These are phyloP conservation scores for Chamaetylas fuelleborni DNA, from an alignment of 2,113 vertebrate genomes.

Conservation along the genomic window DNA sequence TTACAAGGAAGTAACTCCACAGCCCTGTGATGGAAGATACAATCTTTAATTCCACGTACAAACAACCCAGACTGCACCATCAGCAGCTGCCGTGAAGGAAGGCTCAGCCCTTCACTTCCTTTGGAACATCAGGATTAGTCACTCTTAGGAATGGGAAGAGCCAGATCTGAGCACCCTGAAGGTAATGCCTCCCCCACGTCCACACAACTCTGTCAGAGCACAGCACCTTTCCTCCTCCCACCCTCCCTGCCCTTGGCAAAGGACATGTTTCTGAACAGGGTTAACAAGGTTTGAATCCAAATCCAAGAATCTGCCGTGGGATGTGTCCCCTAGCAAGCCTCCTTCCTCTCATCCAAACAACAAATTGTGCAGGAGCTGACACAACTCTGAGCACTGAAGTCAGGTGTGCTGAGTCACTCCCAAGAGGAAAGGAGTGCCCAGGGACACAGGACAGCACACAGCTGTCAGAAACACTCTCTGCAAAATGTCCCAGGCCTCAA, in stretches of 20 bases:
- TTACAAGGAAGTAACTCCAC: not conserved
- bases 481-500: not conserved
- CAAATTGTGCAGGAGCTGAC: not conserved
- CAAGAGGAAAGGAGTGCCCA: not conserved
- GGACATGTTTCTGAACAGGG: not conserved
- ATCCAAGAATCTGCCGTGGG: not conserved
- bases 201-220: not conserved
- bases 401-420: not conserved
- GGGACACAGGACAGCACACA: not conserved
- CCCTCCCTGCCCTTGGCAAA: not conserved
- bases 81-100: not conserved
- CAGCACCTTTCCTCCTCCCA: not conserved
- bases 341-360: not conserved
- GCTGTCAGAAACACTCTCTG: not conserved
- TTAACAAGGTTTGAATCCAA: not conserved
- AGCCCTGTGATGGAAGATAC: not conserved
- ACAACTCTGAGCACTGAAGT: not conserved
- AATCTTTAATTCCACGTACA: not conserved
- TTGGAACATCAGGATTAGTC: not conserved
- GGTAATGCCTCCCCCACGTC: not conserved
- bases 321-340: not conserved
- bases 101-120: not conserved
- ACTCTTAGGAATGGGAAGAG: not conserved
- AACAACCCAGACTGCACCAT: not conserved
- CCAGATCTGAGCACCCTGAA: not conserved